Evolutionary conservation across 2,888 invertebrate genomes (phyloP).

Genomic region (Hirtodrosophila alboralis): DNA sequence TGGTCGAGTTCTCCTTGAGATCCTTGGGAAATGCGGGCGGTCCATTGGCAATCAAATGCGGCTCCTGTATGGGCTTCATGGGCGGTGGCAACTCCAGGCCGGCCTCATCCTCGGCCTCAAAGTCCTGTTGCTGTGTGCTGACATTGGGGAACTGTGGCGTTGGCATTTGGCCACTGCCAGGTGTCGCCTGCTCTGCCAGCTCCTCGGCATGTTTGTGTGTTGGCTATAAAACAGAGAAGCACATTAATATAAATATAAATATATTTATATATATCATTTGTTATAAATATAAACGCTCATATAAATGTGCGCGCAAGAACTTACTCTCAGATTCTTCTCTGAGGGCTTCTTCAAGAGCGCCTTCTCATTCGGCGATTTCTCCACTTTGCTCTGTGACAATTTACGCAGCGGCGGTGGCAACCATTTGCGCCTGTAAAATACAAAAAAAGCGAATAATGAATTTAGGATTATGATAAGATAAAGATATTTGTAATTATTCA

Average conservation of each 20-base stretch:
- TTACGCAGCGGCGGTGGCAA: constrained; percentile 94
- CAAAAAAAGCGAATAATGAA: accelerated
- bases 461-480: constrained; percentile 1
- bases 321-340: constrained; percentile 93
- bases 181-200: constrained; percentile 62
- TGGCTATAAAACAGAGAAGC: constrained; percentile 53
- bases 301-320: constrained; percentile 49
- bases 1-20: constrained; percentile 86
- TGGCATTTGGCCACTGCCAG: constrained; percentile 53
- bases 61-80: constrained; percentile 95
- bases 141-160: constrained; percentile 59
- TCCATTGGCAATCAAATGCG: constrained; percentile 84
- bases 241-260: too few relatives aligned
- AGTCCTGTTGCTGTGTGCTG: constrained; percentile 76
- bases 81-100: constrained; percentile 96
- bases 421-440: constrained; percentile 91
- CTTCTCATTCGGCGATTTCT: constrained; percentile 87
- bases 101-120: constrained; percentile 89
- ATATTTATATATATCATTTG: constrained; percentile 15
- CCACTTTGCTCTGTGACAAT: constrained; percentile 93
- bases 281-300: constrained; percentile 61
- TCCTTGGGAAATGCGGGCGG: constrained; percentile 84
- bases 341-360: constrained; percentile 91
- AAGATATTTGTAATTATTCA: not conserved
- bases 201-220: constrained; percentile 84